A percentile compares a stretch with the other conserved stretches of the same genome.
phyloP scores from a whole-genome alignment of 2,113 vertebrate genomes.

The Boulengeromyrus knoepffleri region DNA sequence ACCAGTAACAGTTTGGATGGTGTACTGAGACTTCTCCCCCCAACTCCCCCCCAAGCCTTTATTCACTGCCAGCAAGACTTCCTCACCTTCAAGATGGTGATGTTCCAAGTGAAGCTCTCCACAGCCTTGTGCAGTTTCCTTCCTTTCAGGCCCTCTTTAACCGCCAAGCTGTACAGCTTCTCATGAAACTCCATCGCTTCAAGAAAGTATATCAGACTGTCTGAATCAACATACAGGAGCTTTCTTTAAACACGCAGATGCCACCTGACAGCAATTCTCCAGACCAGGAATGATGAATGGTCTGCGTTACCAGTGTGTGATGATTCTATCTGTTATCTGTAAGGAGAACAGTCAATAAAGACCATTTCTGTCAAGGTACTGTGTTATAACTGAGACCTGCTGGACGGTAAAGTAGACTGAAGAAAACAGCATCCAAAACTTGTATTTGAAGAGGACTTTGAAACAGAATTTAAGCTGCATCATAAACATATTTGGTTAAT shows the following conservation, averaged over 20 bases:
- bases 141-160: conserved; percentile 90
- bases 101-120: conserved; percentile 98
- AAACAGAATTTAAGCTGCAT: not conserved
- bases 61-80: not conserved
- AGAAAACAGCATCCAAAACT: not conserved
- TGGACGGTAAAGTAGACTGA: not conserved
- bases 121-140: conserved; percentile 87
- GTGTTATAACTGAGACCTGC: not conserved
- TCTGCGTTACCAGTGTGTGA: not conserved
- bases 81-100: conserved; percentile 92
- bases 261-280: not conserved
- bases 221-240: not conserved
- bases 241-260: not conserved
- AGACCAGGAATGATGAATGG: not conserved
- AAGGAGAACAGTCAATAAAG: not conserved
- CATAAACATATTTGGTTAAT: not conserved
- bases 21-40: not conserved
- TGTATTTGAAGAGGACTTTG: not conserved
- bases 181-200: conserved; percentile 95
- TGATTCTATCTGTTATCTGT: not conserved
- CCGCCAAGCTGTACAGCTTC: conserved; percentile 79
- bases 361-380: not conserved
- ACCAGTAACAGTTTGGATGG: not conserved
- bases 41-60: not conserved
- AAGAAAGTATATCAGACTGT: not conserved